Evolutionary conservation across 2,888 invertebrate genomes (phyloP).

Genomic region (Nephrocerus scutellatus): DNA sequence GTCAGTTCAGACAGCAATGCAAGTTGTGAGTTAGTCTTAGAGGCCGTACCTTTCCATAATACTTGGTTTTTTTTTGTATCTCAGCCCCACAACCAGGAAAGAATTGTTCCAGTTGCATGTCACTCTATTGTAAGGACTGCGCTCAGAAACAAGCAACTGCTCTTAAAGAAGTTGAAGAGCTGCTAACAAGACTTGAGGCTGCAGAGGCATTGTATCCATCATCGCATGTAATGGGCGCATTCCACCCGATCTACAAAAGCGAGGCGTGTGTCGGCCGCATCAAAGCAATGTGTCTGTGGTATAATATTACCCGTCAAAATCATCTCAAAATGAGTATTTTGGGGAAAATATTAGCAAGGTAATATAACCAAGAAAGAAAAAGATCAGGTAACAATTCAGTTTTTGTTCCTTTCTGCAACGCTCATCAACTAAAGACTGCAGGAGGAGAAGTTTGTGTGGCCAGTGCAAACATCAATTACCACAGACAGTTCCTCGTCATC

Average conservation of each 20-base stretch:
- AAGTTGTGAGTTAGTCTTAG: constrained; percentile 39
- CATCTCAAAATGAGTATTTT: constrained; percentile 71
- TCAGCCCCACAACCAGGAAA: constrained; percentile 32
- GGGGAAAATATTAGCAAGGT: constrained; percentile 56
- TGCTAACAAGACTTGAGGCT: constrained; percentile 66
- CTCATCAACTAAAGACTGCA: constrained; percentile 32
- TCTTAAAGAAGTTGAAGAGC: constrained; percentile 62
- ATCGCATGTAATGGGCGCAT: constrained; percentile 66
- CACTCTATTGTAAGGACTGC: constrained; percentile 65
- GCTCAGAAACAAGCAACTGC: constrained; percentile 66
- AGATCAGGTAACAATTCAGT: neutral
- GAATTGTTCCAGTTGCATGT: constrained; percentile 60
- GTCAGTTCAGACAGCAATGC: constrained; percentile 37
- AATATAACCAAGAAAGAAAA: constrained; percentile 1
- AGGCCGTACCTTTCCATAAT: neutral
- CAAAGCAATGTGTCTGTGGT: constrained; percentile 83
- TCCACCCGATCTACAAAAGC: constrained; percentile 57
- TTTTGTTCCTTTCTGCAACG: neutral
- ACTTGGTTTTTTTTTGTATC: constrained; percentile 2
- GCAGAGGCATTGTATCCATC: constrained; percentile 81
- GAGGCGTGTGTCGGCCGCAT: constrained; percentile 45
- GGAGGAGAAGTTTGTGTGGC: constrained; percentile 46
- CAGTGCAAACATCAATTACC: constrained; percentile 41
- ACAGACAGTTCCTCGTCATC: constrained; percentile 39
- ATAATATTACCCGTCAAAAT: constrained; percentile 80